phyloP scores from a whole-genome alignment of 64 coral and sea anemone species.

The Dendrophyllia cribrosa region DNA sequence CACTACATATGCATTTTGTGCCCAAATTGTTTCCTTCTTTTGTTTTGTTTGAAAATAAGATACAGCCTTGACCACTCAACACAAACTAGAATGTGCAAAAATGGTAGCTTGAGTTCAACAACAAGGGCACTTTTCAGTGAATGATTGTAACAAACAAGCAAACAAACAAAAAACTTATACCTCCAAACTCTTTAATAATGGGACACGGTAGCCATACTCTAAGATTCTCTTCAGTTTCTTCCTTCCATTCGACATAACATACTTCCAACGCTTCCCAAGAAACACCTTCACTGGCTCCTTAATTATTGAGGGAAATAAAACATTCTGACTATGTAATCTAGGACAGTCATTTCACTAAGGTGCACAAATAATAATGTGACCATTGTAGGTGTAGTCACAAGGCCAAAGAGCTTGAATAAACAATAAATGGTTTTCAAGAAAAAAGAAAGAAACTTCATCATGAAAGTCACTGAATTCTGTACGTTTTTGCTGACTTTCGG shows the following conservation, averaged over 20 bases:
- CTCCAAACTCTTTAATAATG: constrained; percentile 55
- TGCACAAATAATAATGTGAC: not conserved
- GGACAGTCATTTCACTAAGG: not conserved
- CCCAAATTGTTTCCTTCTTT: not conserved
- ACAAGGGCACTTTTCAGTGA: not conserved
- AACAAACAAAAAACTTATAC: not conserved
- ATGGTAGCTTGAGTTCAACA: not conserved
- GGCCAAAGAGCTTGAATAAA: too few relatives aligned
- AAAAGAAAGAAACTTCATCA: too few relatives aligned
- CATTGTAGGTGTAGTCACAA: too few relatives aligned
- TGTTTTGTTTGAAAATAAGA: not conserved
- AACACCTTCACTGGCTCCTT: constrained; percentile 40
- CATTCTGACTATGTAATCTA: not conserved
- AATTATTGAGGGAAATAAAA: constrained; percentile 1
- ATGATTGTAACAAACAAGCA: not conserved
- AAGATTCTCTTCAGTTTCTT: constrained; percentile 28
- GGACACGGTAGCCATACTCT: constrained; percentile 20
- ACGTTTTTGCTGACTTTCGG: too few relatives aligned
- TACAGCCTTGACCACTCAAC: not conserved
- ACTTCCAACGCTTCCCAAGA: constrained; percentile 22
- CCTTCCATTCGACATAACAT: constrained; percentile 4
- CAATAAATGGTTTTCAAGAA: too few relatives aligned
- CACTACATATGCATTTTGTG: not conserved
- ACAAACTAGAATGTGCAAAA: not conserved
- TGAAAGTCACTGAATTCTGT: too few relatives aligned